Evolutionary conservation across 2,888 invertebrate species (phyloP), one percentile per base, ranked within the genome.

Genomic region (Platycheirus albimanus): DNA sequence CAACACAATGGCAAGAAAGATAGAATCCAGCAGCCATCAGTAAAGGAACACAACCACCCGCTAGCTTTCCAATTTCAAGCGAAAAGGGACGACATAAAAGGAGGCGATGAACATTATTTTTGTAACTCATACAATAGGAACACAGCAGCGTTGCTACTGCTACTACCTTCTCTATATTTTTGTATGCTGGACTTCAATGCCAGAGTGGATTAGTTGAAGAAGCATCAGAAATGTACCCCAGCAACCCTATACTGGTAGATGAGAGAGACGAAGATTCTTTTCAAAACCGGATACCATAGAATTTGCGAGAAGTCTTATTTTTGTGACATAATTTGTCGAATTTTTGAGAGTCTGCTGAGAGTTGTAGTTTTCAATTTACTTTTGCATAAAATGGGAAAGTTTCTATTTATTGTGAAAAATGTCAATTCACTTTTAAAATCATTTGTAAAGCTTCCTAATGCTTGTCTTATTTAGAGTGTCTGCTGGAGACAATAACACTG

Each of bases 121-220:
- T 61, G 61, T 61, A 45, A 61, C 61, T 45, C 43, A 61, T 28
- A 54, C 61, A 61, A 61, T 61, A 19, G 45, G 30, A 45, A 61
- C 45, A 61, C 45, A 45, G 61, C 45, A n/a, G n/a, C n/a, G n/a
- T n/a, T n/a, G n/a, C n/a, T n/a, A n/a, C n/a, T n/a, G n/a, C 45
- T 58, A 41, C 30, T 45, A 61, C 61, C 61, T 61, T 61, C 43
- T 61, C 28, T 28, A 41, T 43, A 41, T 58, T 58, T n/a, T 58
- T 41, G 41, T 58, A 58, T 58, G 45, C 61, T 61, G 61, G 61
- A 45, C 61, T 30, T 61, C 61, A 61, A 45, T 61, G 61, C 30
- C 61, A 61, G 45, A 61, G 61, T 61, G 61, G 61, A 61, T 61
- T 61, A 61, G 61, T 61, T 61, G 61, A 58, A 58, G 61, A 61